Percentiles rank a stretch among this genome's conserved stretches.
Evolutionary conservation across 2,888 invertebrate genomes (phyloP).

Genomic region (Holacanthella duospinosa): DNA sequence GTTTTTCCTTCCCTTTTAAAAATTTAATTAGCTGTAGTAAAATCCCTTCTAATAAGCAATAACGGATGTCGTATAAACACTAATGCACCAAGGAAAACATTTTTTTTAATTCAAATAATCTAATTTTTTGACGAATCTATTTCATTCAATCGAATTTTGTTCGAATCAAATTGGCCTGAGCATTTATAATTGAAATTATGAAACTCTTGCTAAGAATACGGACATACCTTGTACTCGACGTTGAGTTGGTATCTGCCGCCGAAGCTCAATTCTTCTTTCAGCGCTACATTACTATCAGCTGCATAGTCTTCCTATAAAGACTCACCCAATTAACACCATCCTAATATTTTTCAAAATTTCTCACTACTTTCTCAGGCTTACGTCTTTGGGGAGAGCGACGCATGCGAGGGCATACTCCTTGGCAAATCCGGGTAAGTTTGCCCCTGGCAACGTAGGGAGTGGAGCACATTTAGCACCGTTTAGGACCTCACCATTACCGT

Average conservation of each 20-base stretch:
- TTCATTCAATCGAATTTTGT: too few species aligned
- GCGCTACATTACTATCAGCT: conserved; percentile 54
- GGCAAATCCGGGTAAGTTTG: conserved; percentile 61
- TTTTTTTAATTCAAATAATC: conserved; percentile 19
- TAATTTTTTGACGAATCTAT: too few species aligned
- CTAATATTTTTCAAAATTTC: neutral
- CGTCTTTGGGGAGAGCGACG: conserved; percentile 71
- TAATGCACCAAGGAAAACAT: conserved; percentile 23
- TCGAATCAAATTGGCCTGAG: too few species aligned
- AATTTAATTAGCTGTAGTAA: too few species aligned
- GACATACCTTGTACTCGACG: conserved; percentile 59
- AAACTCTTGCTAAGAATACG: neutral
- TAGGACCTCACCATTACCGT: conserved; percentile 83
- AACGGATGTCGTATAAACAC: too few species aligned
- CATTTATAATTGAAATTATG: conserved; percentile 21
- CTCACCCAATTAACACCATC: neutral
- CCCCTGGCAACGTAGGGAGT: conserved; percentile 64
- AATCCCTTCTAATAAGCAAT: too few species aligned
- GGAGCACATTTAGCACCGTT: conserved; percentile 63
- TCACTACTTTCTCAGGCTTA: conserved; percentile 43
- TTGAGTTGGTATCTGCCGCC: conserved; percentile 48
- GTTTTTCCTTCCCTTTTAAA: too few species aligned
- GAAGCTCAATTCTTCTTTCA: conserved; percentile 59
- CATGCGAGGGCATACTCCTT: conserved; percentile 78
- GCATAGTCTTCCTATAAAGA: conserved; percentile 58